Conservation (phyloP, 2,797 vertebrate genomes). For the Apogon talboti region DNA sequence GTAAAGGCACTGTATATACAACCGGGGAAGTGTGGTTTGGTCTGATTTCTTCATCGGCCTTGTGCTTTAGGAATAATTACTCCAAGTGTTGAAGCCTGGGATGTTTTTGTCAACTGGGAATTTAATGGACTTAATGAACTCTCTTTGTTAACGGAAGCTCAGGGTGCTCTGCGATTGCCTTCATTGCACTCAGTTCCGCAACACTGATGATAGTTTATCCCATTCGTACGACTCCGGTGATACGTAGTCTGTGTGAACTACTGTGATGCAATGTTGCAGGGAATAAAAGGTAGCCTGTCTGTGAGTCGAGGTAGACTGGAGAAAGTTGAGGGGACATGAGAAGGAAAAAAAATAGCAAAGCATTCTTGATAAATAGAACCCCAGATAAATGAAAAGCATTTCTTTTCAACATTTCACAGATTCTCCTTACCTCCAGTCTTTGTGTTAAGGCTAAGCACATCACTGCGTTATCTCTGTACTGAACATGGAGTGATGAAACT, state of each 20-base stretch:
- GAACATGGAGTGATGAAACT: constrained; percentile 52
- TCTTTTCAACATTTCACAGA: constrained; percentile 26
- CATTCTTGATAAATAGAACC: constrained; percentile 44
- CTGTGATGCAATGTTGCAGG: constrained; percentile 51
- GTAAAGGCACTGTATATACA: constrained; percentile 36
- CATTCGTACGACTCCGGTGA: constrained; percentile 59
- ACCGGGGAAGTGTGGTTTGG: constrained; percentile 40
- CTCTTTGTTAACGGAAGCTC: constrained; percentile 68
- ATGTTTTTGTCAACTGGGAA: constrained; percentile 68
- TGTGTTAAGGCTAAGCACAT: constrained; percentile 45
- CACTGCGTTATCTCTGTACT: constrained; percentile 36
- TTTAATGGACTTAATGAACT: constrained; percentile 70
- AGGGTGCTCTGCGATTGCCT: constrained; percentile 66
- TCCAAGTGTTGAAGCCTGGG: constrained; percentile 51
- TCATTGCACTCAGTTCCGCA: constrained; percentile 54
- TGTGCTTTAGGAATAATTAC: constrained; percentile 72
- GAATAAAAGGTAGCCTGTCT: constrained; percentile 52
- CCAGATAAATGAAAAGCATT: constrained; percentile 32
- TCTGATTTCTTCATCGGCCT: constrained; percentile 59
- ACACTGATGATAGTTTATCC: constrained; percentile 53
- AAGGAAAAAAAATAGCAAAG: constrained; percentile 42
- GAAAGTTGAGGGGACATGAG: constrained; percentile 50
- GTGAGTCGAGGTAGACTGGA: constrained; percentile 47
- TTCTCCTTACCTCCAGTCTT: constrained; percentile 40
- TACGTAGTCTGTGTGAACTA: constrained; percentile 45